Base-by-base conservation (phyloP, 2,113 vertebrate genomes). In the Halichoerus grypus region DNA sequence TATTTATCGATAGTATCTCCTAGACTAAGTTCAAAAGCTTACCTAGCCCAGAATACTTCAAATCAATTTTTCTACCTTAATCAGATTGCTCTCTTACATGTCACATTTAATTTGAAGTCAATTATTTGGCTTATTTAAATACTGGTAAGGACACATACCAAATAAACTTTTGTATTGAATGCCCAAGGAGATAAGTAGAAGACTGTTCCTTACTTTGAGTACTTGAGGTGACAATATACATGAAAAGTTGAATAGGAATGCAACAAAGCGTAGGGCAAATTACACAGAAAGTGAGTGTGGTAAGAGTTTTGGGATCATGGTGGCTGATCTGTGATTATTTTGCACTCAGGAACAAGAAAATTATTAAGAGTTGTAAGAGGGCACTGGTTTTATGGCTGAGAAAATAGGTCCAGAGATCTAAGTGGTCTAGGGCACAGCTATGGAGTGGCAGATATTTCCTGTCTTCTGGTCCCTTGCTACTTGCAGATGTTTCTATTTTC, bases 101-200 rank as follows among this genome's bases (percentile, higher is more conserved):
- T 94, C 81, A 96, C 22, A 92, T 57, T 88, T 79, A 95, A 87
- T 83, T 90, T 82, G 79, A 96, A 95, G 53, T 93, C 10, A 82
- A 53, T 82, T 80, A 94, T 69, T 93, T 90, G 88, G n/a, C 57
- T 80, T 93, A 69, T 46, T 83, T 93, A 94, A 39, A 21, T 42
- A 76, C 8, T 76, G 61, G 18, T 79, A 83, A 96, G 91, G 89
- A 86, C 21, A 93, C 26, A 86, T 3, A 80, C 12, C 81, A 26
- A 24, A 36, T 86, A 92, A 83, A 79, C 67, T 21, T 89, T 11
- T 57, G 15, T 49, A 83, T 2, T 91, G 7, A 31, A 39, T 61
- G 22, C 84, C 90, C 18, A 67, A 94, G 65, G 76, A 76, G 55
- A 12, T 84, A 80, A 96, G 10, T 28, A 92, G 57, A 91, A 16